Percentiles rank a stretch among this genome's conserved stretches.
Evolutionary conservation across 2,888 invertebrate genomes (phyloP).

Genomic region (Trissonchulus sp.): DNA sequence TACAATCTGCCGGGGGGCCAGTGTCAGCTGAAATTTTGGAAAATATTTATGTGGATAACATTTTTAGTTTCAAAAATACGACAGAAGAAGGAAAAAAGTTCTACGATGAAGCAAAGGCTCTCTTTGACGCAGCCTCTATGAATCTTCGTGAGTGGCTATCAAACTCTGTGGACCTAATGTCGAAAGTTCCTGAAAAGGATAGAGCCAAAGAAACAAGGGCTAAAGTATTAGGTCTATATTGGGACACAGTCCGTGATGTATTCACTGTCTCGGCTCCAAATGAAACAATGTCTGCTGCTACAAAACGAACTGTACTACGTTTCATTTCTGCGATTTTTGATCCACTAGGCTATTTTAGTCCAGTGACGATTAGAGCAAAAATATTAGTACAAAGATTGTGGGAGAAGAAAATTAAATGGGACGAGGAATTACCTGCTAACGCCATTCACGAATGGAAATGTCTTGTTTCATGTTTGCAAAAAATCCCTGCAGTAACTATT

Average conservation of each 20-base stretch:
- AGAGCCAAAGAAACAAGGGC: background rate
- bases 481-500: background rate
- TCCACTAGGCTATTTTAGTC: too few relatives aligned
- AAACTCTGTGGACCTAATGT: constrained; percentile 13
- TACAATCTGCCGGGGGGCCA: background rate
- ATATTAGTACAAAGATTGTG: background rate
- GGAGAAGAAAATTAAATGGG: background rate
- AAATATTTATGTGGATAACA: constrained; percentile 38
- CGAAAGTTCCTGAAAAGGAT: background rate
- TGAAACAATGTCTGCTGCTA: background rate
- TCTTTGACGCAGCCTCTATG: constrained; percentile 29
- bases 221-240: constrained; percentile 28
- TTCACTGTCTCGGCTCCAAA: constrained; percentile 8
- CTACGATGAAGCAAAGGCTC: constrained; percentile 30
- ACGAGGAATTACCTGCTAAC: background rate
- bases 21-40: constrained; percentile 18
- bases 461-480: background rate
- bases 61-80: background rate
- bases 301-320: background rate
- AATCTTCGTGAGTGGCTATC: constrained; percentile 28
- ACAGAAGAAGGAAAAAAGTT: constrained; percentile 26
- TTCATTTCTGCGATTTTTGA: background rate
- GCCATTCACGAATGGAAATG: background rate
- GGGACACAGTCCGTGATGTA: constrained; percentile 30
- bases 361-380: constrained; percentile 9